These are phyloP conservation scores for Limosa lapponica DNA, from an alignment of 2,797 vertebrate genomes.

Conservation along the genomic window DNA sequence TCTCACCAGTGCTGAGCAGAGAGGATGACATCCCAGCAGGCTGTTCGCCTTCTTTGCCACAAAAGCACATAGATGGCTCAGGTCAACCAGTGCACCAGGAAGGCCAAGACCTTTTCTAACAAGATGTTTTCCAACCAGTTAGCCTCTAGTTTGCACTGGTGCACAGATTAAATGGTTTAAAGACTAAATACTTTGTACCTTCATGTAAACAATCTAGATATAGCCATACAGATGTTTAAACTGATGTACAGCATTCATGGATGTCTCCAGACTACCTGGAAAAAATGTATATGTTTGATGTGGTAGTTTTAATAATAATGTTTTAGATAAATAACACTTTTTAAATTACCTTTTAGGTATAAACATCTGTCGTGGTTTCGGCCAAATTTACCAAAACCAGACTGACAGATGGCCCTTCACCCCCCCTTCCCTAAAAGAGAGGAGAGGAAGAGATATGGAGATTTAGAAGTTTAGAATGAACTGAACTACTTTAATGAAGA, in stretches of 20 bases:
- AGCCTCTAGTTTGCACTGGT: neutral
- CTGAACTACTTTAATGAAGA: no score
- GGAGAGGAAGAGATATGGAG: no score
- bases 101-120: neutral
- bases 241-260: neutral
- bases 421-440: no score
- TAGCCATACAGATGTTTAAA: neutral
- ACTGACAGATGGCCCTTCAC: no score
- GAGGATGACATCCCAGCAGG: neutral
- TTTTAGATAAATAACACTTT: neutral
- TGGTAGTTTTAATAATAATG: neutral
- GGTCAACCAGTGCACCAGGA: neutral
- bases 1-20: neutral
- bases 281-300: neutral
- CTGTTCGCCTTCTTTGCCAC: neutral
- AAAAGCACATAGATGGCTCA: neutral
- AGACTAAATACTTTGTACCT: neutral
- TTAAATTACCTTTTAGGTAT: neutral
- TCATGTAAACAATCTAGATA: neutral
- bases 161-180: neutral
- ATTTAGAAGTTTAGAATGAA: no score
- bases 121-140: neutral
- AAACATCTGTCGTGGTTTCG: neutral
- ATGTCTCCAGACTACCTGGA: neutral
- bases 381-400: no score